These are phyloP conservation scores for Eupleurogrammus muticus DNA, from an alignment of 2,797 vertebrate species.

Conservation along the genomic window DNA sequence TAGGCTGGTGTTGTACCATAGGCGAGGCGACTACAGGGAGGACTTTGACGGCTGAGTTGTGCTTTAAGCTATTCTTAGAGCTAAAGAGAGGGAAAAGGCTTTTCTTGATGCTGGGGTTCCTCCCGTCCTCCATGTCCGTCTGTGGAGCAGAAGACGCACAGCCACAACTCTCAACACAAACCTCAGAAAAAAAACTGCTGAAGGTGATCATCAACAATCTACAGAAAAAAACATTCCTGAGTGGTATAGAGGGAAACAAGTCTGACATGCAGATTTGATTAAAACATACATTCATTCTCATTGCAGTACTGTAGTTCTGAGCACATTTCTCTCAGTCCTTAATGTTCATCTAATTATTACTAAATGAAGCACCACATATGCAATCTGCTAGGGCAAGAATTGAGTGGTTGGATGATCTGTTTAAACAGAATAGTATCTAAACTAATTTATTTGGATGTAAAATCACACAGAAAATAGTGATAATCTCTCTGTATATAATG, in stretches of 20 bases:
- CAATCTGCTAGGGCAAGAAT: background rate
- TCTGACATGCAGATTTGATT: background rate
- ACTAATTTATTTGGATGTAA: background rate
- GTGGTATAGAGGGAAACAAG: background rate
- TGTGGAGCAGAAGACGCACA: constrained; percentile 95
- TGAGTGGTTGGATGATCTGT: background rate
- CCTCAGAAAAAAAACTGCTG: constrained; percentile 22
- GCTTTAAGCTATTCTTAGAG: constrained; percentile 99
- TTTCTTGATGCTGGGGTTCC: constrained; percentile 99
- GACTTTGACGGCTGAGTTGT: constrained; percentile 98
- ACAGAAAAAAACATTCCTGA: too few relatives aligned
- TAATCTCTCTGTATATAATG: background rate
- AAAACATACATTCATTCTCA: too few relatives aligned
- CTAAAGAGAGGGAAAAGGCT: constrained; percentile 99
- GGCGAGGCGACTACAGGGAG: constrained; percentile 97
- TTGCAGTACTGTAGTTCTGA: too few relatives aligned
- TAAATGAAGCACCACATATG: background rate
- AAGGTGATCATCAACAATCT: constrained; percentile 12
- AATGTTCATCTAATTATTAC: background rate
- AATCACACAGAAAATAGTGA: background rate
- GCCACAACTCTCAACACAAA: constrained; percentile 76
- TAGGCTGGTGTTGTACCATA: constrained; percentile 91
- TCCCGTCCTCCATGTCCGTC: constrained; percentile 94
- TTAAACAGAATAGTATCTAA: background rate
- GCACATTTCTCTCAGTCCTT: background rate